These are phyloP conservation scores for Trachelus stipa DNA, from an alignment of 2,888 invertebrate genomes.

Conservation along the genomic window DNA sequence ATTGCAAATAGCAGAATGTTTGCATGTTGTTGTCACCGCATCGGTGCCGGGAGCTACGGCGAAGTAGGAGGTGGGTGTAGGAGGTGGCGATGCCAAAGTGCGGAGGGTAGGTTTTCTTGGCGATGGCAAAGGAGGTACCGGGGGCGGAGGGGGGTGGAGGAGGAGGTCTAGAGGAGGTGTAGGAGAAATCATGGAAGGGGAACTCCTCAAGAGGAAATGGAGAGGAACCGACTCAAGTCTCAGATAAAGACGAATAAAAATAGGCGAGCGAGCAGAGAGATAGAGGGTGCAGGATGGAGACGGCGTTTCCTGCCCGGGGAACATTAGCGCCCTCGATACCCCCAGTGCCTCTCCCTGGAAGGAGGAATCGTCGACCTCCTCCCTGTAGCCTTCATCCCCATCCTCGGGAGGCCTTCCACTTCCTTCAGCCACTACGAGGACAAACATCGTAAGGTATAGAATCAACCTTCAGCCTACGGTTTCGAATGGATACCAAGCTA, in stretches of 20 bases:
- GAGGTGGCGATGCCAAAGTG: conserved; percentile 10
- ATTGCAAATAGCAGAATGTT: conserved; percentile 67
- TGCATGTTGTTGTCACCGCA: conserved; percentile 66
- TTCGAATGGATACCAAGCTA: not conserved
- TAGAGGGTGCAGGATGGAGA: conserved; percentile 64
- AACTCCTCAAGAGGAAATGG: conserved; percentile 65
- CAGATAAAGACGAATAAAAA: conserved; percentile 67
- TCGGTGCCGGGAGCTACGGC: conserved; percentile 45
- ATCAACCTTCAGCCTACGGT: conserved; percentile 11
- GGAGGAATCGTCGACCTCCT: conserved; percentile 12
- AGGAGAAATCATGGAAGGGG: conserved; percentile 28
- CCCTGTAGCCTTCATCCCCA: conserved; percentile 22
- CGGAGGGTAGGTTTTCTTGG: too few relatives aligned
- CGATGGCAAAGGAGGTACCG: too few relatives aligned
- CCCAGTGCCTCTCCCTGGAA: conserved; percentile 34
- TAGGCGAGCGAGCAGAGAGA: conserved; percentile 61
- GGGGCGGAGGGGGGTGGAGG: not conserved
- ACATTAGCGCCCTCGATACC: conserved; percentile 65
- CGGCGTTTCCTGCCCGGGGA: conserved; percentile 65
- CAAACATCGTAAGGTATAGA: conserved; percentile 37
- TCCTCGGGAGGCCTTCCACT: conserved; percentile 20
- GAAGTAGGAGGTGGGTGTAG: conserved; percentile 19
- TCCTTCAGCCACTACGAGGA: conserved; percentile 35
- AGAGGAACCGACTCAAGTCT: conserved; percentile 66
- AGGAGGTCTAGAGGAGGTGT: not conserved